Base-by-base conservation (phyloP, 2,113 vertebrate species). In the Myotis brandtii region DNA sequence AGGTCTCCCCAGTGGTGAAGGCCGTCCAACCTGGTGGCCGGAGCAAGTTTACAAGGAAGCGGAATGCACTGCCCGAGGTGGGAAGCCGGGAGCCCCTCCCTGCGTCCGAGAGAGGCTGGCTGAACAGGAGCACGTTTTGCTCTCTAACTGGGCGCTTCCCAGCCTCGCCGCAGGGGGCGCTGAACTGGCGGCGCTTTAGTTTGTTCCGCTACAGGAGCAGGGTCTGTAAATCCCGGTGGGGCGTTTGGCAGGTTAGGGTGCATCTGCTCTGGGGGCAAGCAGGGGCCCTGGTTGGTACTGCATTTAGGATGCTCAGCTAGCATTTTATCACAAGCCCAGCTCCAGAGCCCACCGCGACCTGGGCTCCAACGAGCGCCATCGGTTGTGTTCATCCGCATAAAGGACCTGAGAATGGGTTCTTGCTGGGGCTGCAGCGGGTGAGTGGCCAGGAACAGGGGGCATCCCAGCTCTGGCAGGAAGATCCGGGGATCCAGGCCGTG, bases 11-110 rank as follows among this genome's bases (percentile, higher is more conserved):
- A 89, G 34, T 89, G 82, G 27, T 77, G 64, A 70, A 75, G 54
- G 62, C 40, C n/a, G 2, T 54, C 67, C 66, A 18, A 40, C 69
- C 46, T 13, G 40, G 30, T 23, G 77, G n/a, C 77, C 43, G 3
- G 67, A 48, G 46, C 62, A 52, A 91, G 82, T 91, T 95, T 70
- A 88, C 76, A 56, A 40, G 77, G 75, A 52, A 64, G 59, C 21
- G 11, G 59, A 76, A 59, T 76, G 59, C 73, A 85, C 89, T 69
- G 43, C 52, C 46, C 27, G 56, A 69, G 86, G 69, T 69, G 40
- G n/a, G 85, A 93, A 48, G 50, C 73, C 81, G 81, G 89, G 40
- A 89, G 30, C 56, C 84, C 77, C 67, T 89, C 83, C 84, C 82
- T 86, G 76, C 30, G 80, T 64, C 82, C 59, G 3, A 3, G 13